A percentile compares a stretch with the other conserved stretches of the same genome.
These are phyloP conservation scores for Emmelina monodactyla DNA, from an alignment of 2,888 invertebrate genomes.

Conservation along the genomic window DNA sequence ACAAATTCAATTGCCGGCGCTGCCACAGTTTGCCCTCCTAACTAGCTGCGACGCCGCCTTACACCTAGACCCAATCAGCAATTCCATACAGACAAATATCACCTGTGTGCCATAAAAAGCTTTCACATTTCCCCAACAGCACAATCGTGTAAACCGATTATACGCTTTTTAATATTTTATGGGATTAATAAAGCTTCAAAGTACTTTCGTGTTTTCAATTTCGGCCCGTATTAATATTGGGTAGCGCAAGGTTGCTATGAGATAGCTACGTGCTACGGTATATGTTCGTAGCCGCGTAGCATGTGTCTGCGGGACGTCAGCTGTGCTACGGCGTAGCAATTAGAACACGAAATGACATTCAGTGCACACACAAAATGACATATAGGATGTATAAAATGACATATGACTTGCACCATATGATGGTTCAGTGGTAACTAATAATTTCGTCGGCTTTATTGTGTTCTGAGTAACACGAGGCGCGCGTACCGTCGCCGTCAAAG, in stretches of 20 bases:
- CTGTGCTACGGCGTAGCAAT: conserved; percentile 35
- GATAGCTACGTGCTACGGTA: conserved; percentile 13
- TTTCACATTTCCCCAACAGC: background rate
- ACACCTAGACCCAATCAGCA: background rate
- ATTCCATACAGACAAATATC: background rate
- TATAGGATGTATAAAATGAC: too few species aligned
- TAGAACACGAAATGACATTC: conserved; percentile 22
- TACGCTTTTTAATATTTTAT: background rate
- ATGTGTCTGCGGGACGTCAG: conserved; percentile 33
- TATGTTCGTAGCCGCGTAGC: conserved; percentile 23
- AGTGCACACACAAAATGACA: too few species aligned
- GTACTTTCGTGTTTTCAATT: too few species aligned
- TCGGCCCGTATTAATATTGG: background rate
- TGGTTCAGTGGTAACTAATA: too few species aligned
- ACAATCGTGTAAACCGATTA: background rate
- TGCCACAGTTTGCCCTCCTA: conserved; percentile 57
- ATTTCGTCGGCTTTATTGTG: too few species aligned
- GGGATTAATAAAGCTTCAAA: background rate
- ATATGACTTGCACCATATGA: too few species aligned
- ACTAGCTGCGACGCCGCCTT: conserved; percentile 45
- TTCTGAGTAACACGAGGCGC: too few species aligned
- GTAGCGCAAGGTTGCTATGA: background rate
- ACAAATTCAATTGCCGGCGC: conserved; percentile 60
- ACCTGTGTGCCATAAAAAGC: too few species aligned
- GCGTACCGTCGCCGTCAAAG: too few species aligned